Base-by-base conservation (phyloP, 2,888 invertebrate species). In the Euplexia lucipara region DNA sequence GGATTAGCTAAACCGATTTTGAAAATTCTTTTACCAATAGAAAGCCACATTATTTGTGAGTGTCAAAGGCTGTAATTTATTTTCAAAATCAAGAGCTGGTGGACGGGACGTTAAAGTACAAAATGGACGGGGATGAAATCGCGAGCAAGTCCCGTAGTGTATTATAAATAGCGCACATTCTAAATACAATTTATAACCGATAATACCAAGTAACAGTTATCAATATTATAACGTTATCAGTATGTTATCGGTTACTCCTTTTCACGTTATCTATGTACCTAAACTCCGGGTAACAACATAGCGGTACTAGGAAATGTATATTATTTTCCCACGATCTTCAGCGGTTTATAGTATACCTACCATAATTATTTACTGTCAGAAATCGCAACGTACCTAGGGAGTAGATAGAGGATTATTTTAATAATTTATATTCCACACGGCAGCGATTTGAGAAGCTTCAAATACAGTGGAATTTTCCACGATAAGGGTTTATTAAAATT, bases 251-350 rank as follows among this genome's bases (percentile, higher is more conserved):
- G 39, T 52, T 51, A 63, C 35, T 59, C 58, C 70, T 39, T 37
- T n/a, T 9, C 39, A 22, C 63, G 71, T 70, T 51, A 52, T n/a
- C 9, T 51, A 26, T 3, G 5, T 65, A 65, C 77, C 34, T 51
- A 48, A 14, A 22, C 32, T 56, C 49, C 52, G 45, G 32, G 32
- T 61, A 64, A 30, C 41, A 20, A 60, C 41, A n/a, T n/a, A 35
- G 26, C 12, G 34, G 14, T 18, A 10, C n/a, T 35, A 22, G 57
- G 44, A 58, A 45, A 26, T 45, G 35, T 12, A 61, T 48, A 72
- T n/a, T n/a, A n/a, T 61, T 66, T 74, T 74, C 74, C 60, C 74
- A 77, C 78, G 78, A 60, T 57, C 48, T 65, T 60, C 3, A 9
- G 9, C 8, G 20, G 53, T 41, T 26, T n/a, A n/a, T n/a, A 45